Base-by-base conservation (phyloP, 2,888 invertebrate genomes). In the Tuta absoluta region DNA sequence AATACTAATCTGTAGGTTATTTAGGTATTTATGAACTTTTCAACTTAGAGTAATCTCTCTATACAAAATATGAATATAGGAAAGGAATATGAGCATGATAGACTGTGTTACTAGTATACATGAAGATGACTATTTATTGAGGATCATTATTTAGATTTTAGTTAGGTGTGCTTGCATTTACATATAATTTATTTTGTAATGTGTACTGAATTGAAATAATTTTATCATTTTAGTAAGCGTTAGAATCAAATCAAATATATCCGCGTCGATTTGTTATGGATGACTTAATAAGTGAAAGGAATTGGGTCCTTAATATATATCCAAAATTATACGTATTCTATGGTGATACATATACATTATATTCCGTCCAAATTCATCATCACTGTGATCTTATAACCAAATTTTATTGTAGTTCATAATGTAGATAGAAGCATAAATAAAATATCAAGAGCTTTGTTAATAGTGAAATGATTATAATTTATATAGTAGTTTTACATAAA, bases 351-450 rank as follows among this genome's bases (percentile, higher is more conserved):
- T 14, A n/a, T 8, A n/a, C 37, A 12, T 37, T 12, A 8, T n/a
- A n/a, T n/a, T 45, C 45, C 60, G 60, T 60, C 45, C 60, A 59
- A 24, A 1, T 41, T 33, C 33, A 57, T 19, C 21, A 49, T 49
- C 17, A 63, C 76, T 76, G 77, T 77, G 77, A 77, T 77, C 64
- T 69, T 66, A 69, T 71, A 71, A 73, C 77, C 75, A 75, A 76
- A 76, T 72, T 71, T 66, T 67, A 64, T 64, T 67, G 51, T 66
- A 65, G 64, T 65, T 64, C 68, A 56, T 71, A 63, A 66, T 63
- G 2, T 61, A 53, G 23, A 51, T 61, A 53, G 23, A 51, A 38
- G 21, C 41, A 28, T 49, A 23, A 51, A 23, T 56, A 23, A 37
- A 21, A 19, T 38, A 38, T 17, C 17, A 38, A 41, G 41, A 10